phyloP scores from a whole-genome alignment of 2,888 invertebrate genomes.

The Sepioteuthis lessoniana region DNA sequence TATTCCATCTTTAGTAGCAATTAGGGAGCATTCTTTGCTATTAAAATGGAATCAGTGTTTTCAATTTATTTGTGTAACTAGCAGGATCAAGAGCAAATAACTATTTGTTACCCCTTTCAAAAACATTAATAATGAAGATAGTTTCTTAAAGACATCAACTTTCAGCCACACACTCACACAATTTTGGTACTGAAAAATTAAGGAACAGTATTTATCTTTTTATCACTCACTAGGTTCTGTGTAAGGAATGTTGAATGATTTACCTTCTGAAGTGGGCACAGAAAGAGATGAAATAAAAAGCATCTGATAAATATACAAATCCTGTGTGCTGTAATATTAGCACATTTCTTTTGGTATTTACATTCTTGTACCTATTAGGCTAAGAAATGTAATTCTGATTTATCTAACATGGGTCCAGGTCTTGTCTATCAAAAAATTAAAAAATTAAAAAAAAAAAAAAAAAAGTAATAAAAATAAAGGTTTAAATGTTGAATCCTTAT shows the following conservation, averaged over 20 bases:
- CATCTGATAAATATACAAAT: not conserved
- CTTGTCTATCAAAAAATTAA: not conserved
- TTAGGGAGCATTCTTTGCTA: no score
- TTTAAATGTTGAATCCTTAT: no score
- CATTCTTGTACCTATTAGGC: not conserved
- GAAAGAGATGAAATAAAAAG: not conserved
- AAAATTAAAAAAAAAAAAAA: no score
- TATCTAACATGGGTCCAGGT: not conserved
- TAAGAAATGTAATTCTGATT: not conserved
- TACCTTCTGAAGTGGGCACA: not conserved
- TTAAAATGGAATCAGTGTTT: not conserved
- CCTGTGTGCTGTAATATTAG: not conserved
- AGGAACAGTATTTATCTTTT: not conserved
- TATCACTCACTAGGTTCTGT: not conserved
- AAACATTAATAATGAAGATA: not conserved
- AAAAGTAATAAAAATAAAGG: no score
- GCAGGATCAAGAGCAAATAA: not conserved
- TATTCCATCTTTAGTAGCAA: no score
- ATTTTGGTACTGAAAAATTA: not conserved
- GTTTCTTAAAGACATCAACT: not conserved
- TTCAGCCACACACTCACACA: not conserved
- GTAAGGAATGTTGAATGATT: not conserved
- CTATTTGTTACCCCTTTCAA: no score
- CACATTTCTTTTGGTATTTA: not conserved
- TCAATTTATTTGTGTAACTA: not conserved